Evolutionary conservation across 2,113 vertebrate species (phyloP).

Genomic region (Anser brachyrhynchus): DNA sequence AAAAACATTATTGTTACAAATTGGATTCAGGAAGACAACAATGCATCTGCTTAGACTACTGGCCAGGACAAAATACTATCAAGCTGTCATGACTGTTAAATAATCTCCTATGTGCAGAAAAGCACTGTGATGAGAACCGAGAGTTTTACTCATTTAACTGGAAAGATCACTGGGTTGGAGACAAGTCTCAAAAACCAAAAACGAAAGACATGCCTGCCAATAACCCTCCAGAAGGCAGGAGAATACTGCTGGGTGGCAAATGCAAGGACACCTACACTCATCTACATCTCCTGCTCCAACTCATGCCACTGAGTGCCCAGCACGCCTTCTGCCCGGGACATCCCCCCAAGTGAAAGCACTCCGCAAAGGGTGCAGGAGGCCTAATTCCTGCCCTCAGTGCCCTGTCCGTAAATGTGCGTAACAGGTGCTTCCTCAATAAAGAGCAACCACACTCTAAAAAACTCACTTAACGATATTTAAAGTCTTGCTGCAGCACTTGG

Average conservation of each 20-base stretch:
- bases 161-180: background rate
- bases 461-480: background rate
- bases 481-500: background rate
- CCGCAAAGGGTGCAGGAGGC: background rate
- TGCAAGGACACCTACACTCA: background rate
- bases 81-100: background rate
- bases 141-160: background rate
- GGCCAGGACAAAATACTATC: background rate
- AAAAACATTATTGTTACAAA: constrained; percentile 45
- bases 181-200: background rate
- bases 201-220: background rate
- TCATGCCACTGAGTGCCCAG: background rate
- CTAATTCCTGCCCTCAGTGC: background rate
- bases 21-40: constrained; percentile 20
- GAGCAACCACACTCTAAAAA: background rate
- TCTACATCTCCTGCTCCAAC: background rate
- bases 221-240: background rate
- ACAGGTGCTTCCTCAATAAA: constrained; percentile 19
- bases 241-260: background rate
- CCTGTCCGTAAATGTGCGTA: background rate
- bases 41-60: background rate
- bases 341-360: background rate
- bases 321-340: background rate
- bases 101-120: background rate
- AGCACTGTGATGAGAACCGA: background rate